phyloP scores from a whole-genome alignment of 2,888 invertebrate genomes.

The Tenthredo scrophulariae region DNA sequence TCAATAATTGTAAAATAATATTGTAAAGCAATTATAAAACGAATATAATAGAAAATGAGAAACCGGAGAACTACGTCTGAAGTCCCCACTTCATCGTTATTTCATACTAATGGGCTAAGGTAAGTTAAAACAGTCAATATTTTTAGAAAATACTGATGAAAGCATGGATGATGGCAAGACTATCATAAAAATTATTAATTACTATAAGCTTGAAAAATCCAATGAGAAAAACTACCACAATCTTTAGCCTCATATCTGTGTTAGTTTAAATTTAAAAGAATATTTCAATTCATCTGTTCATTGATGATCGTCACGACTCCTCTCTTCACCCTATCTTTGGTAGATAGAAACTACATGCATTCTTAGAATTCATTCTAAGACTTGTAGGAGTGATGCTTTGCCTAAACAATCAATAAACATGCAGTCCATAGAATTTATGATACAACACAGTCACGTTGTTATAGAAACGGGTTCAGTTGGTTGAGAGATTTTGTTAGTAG shows the following conservation, averaged over 20 bases:
- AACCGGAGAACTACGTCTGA: background rate
- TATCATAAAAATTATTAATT: background rate
- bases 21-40: conserved; percentile 7
- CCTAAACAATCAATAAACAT: conserved; percentile 29
- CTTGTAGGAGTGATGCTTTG: background rate
- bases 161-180: background rate
- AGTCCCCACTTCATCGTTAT: background rate
- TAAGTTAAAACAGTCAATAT: background rate
- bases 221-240: background rate
- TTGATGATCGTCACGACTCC: background rate
- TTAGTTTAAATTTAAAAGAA: background rate
- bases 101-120: conserved; percentile 11
- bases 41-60: background rate
- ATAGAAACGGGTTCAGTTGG: conserved; percentile 64
- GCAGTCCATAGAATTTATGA: background rate
- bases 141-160: background rate
- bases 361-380: background rate
- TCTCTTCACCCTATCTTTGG: background rate
- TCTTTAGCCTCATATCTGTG: background rate
- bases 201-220: background rate
- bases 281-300: background rate
- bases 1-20: background rate
- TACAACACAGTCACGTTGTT: conserved; percentile 61
- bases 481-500: conserved; percentile 16
- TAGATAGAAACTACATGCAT: background rate